Evolutionary conservation across 1,140 invertebrate species (phyloP).

Genomic region (Pomacea maculata): DNA sequence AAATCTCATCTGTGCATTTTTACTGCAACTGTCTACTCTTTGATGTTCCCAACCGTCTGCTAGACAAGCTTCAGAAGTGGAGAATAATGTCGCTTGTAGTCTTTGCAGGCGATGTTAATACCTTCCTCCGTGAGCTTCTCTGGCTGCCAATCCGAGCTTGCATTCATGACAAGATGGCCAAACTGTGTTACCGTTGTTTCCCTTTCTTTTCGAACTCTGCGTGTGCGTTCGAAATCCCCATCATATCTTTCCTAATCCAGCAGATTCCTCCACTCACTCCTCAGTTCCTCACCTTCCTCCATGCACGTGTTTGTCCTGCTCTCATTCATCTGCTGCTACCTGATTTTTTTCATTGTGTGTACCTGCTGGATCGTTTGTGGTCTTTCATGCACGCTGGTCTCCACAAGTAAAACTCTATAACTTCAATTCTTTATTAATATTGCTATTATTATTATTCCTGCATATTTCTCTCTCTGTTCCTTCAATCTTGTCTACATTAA

Average conservation of each 20-base stretch:
- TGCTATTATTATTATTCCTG: not conserved
- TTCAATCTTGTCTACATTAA: not conserved
- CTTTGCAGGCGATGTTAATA: not conserved
- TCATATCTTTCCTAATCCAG: not conserved
- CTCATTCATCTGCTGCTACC: not conserved
- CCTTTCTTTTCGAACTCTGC: not conserved
- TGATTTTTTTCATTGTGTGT: not conserved
- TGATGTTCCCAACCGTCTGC: not conserved
- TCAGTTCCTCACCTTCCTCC: not conserved
- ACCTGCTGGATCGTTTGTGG: not conserved
- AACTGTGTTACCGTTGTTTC: not conserved
- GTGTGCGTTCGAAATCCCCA: not conserved
- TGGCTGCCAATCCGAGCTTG: too few relatives aligned
- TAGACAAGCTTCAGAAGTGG: not conserved
- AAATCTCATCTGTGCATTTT: too few relatives aligned
- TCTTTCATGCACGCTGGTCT: not conserved
- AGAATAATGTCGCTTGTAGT: not conserved
- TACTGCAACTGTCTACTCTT: not conserved
- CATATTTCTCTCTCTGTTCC: not conserved
- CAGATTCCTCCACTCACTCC: not conserved
- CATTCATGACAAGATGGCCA: too few relatives aligned
- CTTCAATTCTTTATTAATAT: not conserved
- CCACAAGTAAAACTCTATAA: not conserved
- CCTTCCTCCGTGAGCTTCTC: not conserved
- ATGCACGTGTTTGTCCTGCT: not conserved